Base-by-base conservation (phyloP, 2,888 invertebrate species). In the Pachycephus smyrnensis region DNA sequence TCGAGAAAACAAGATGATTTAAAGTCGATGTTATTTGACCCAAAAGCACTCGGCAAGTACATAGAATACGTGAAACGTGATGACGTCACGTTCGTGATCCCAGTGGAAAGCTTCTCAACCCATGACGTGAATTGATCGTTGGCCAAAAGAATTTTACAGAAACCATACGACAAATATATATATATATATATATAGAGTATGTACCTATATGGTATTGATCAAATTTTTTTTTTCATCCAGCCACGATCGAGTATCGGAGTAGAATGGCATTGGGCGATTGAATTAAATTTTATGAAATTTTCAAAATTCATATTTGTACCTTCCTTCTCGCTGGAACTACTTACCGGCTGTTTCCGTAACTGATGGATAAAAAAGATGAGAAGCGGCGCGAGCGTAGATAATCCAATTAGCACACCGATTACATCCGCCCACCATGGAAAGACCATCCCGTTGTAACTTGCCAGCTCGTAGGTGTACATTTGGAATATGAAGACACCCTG, bases 401-500 rank as follows among this genome's bases (percentile, higher is more conserved):
- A 82, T 0, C 96, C 96, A 77, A 97, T 94, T 74, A 94, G 87
- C 94, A 96, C 95, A 9, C 97, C 97, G 37, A 96, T 89, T 1
- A 92, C 89, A 82, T 95, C 94, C 23, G 96, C 96, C 93, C 95
- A 96, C 15, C 89, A 82, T 0, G 96, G 96, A 89, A 96, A 97
- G 12, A 89, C 88, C 85, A 96, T 95, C 76, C 92, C 92, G 73
- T 94, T 95, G 87, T 96, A 96, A 9, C 90, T 86, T 0, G 95
- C 94, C 0, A 94, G 90, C 31, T 92, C 89, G 93, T 95, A 95
- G 82, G 95, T 94, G 9, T 93, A 90, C 92, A 96, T 94, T 77
- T 96, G 95, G 90, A 97, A 97, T 11, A 94, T 92, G 81, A 97
- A 93, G 75, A 97, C 94, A 40, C 92, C 94, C 96, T 97, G 92